These are phyloP conservation scores for Macroglossus sobrinus DNA, from an alignment of 2,113 vertebrate species.

Conservation along the genomic window DNA sequence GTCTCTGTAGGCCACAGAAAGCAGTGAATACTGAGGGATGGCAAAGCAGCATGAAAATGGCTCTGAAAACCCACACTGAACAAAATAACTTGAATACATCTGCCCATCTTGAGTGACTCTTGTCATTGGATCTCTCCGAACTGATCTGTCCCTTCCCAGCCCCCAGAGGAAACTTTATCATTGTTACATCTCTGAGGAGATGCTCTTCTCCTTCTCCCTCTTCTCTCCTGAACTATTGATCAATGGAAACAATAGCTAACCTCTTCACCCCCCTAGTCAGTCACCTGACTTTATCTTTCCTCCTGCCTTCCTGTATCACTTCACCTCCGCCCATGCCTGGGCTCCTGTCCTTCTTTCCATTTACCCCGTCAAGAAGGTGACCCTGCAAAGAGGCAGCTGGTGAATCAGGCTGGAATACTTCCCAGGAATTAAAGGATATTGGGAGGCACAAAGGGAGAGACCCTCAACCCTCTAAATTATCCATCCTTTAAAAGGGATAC, in stretches of 20 bases:
- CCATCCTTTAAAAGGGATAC: background rate
- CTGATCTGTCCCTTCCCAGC: background rate
- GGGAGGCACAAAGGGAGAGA: background rate
- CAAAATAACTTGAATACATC: no score
- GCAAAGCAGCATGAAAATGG: background rate
- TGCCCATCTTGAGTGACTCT: background rate
- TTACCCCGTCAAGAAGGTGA: background rate
- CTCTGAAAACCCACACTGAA: background rate
- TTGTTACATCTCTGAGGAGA: rapidly evolving
- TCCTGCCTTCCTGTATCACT: background rate
- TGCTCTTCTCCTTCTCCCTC: background rate
- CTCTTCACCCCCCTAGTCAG: background rate
- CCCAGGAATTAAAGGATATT: background rate
- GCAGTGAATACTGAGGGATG: rapidly evolving
- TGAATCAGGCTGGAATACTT: background rate
- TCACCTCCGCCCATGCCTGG: rapidly evolving
- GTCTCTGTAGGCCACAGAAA: background rate
- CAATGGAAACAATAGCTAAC: background rate
- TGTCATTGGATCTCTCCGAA: no score
- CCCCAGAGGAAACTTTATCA: background rate
- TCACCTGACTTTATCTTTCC: no score
- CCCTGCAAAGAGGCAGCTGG: background rate
- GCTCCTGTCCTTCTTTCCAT: background rate
- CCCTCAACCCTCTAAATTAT: background rate
- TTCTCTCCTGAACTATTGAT: background rate